These are phyloP conservation scores for Myiopsitta monachus DNA, from an alignment of 2,113 vertebrate species.

Conservation along the genomic window DNA sequence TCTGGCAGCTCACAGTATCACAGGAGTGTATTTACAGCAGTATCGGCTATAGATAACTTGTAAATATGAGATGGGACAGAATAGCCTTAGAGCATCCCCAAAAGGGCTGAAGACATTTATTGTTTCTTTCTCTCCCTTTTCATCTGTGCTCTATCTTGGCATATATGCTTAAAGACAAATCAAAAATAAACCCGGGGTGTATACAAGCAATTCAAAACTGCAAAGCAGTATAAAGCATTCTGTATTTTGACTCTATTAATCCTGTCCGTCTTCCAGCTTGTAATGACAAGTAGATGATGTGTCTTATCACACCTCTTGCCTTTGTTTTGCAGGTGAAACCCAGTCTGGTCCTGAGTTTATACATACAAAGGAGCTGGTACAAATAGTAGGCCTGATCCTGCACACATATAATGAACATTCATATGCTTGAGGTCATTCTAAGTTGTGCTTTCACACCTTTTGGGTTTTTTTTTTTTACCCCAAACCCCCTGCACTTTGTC, in stretches of 20 bases:
- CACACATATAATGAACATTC: not conserved
- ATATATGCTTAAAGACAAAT: not conserved
- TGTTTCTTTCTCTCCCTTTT: not conserved
- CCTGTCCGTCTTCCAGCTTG: not conserved
- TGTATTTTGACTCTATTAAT: not conserved
- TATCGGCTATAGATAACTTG: not conserved
- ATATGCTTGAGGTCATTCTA: not conserved
- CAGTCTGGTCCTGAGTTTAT: fast-evolving
- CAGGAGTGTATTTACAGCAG: not conserved
- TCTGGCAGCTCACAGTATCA: not conserved
- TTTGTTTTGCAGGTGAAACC: not conserved
- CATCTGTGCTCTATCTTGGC: not conserved
- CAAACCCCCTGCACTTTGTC: not conserved
- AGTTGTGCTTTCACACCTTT: slow-evolving; percentile 16
- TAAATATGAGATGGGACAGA: not conserved
- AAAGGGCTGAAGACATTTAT: not conserved
- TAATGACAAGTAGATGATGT: not conserved
- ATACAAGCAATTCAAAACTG: not conserved
- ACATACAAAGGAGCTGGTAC: not conserved
- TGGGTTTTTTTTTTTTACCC: not conserved
- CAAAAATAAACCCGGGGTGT: not conserved
- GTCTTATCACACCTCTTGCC: not conserved
- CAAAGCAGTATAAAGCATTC: not conserved
- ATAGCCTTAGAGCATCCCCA: not conserved
- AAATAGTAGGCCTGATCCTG: not conserved